Evolutionary conservation across 2,797 vertebrate species (phyloP).

Genomic region (Syngnathus rostellatus): DNA sequence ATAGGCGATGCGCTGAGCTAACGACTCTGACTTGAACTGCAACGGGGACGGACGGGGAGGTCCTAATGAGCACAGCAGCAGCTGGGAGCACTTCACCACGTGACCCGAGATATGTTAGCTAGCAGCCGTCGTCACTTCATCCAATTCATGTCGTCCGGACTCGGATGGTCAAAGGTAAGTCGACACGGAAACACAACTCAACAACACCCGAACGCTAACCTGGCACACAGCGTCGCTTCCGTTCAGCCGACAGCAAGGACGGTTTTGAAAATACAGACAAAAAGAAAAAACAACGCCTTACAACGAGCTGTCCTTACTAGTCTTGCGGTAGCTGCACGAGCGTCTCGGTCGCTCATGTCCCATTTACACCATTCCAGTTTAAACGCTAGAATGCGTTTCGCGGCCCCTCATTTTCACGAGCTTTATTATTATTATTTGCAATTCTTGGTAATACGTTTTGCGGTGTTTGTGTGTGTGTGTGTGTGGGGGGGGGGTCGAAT

Average conservation of each 20-base stretch:
- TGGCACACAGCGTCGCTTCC: not conserved
- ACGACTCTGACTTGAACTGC: not conserved
- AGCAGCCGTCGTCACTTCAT: conserved; percentile 71
- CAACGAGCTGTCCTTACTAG: not conserved
- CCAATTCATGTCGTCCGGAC: conserved; percentile 58
- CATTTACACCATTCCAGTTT: not conserved
- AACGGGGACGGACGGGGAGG: conserved; percentile 42
- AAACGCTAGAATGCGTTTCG: not conserved
- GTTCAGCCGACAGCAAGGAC: not conserved
- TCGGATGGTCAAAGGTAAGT: conserved; percentile 42
- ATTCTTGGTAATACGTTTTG: conserved; percentile 24
- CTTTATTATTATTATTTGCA: not conserved
- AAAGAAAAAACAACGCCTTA: not conserved
- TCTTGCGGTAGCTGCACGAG: not conserved
- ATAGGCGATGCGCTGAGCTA: no score
- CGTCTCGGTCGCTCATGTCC: not conserved
- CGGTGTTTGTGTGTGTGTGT: conserved; percentile 18
- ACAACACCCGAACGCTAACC: conserved; percentile 7
- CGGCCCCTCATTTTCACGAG: not conserved
- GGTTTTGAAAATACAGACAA: not conserved
- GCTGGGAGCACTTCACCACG: conserved; percentile 76
- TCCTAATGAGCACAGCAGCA: conserved; percentile 53
- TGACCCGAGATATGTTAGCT: conserved; percentile 66
- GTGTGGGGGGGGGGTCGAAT: no score
- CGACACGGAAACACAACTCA: not conserved